Base-by-base conservation (phyloP, 2,888 invertebrate species). In the Drosophila putrida region DNA sequence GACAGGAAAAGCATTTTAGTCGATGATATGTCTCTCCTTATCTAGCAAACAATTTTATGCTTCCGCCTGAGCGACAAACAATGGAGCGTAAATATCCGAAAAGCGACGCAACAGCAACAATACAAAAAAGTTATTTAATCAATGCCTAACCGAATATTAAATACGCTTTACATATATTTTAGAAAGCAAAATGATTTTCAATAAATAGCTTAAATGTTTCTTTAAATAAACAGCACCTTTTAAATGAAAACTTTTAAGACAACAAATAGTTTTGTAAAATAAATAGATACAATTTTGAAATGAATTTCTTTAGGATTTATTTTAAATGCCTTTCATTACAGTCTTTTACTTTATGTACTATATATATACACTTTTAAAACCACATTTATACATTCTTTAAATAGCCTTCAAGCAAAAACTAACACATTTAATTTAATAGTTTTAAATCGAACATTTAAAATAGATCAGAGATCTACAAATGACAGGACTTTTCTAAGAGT, bases 41-140 rank as follows among this genome's bases (percentile, higher is more conserved):
- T 87, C 87, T 89, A 67, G 85, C 78, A 81, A 85, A 82, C 89
- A 87, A 89, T 87, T 87, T 89, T 83, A 85, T 89, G 87, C 89
- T 87, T 87, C 87, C 87, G 87, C 81, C 82, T 87, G 89, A 89
- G 87, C 88, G 87, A 83, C 89, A 87, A 88, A 87, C 87, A 87
- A 87, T 87, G 87, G 89, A 88, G 87, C 87, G 87, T 87, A 87
- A 87, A 87, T 86, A 86, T 86, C 82, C 87, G 69, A 76, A 84
- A 86, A 86, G 75, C 82, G 79, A 70, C 61, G 60, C 87, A 80
- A 62, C 63, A 86, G 80, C 80, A 75, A 88, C 75, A 76, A 76
- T 70, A 49, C 44, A 59, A 64, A 78, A 69, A 67, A 64, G 66
- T 63, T 60, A 43, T 61, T 50, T 53, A 46, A 59, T 49, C 36